phyloP scores from a whole-genome alignment of 2,797 vertebrate species.

The Pangasius krempfi region DNA sequence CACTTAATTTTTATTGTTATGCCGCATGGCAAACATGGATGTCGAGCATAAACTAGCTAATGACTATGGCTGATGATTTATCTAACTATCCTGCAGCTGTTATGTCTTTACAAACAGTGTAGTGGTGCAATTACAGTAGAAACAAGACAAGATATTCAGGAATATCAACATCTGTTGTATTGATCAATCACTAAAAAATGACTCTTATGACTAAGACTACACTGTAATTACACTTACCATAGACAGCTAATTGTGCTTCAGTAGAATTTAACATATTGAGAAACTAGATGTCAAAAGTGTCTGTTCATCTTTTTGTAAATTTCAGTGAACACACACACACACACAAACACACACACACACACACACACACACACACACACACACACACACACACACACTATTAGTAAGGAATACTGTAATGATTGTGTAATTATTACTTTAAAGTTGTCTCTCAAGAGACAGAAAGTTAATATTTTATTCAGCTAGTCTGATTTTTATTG shows the following conservation, averaged over 20 bases:
- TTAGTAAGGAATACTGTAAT: conserved; percentile 3
- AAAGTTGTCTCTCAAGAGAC: neutral
- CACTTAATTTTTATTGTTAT: neutral
- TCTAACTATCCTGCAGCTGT: neutral
- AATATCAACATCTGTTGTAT: neutral
- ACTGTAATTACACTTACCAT: neutral
- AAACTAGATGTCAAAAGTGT: neutral
- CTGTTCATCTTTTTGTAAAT: neutral
- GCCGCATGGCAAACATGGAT: neutral
- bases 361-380: neutral
- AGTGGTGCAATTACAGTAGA: neutral
- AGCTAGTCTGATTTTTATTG: conserved; percentile 10
- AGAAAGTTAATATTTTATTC: neutral
- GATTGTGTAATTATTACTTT: neutral
- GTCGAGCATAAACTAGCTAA: neutral
- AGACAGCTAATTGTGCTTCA: neutral
- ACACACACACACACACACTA: neutral
- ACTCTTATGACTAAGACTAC: neutral
- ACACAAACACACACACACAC: neutral
- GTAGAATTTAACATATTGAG: conserved; percentile 3
- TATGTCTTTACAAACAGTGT: neutral
- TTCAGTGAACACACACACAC: neutral
- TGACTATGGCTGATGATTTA: neutral
- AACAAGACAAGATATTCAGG: neutral
- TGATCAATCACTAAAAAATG: neutral